Evolutionary conservation across 1,140 invertebrate genomes (phyloP).

Genomic region (Aradophagus sp.): DNA sequence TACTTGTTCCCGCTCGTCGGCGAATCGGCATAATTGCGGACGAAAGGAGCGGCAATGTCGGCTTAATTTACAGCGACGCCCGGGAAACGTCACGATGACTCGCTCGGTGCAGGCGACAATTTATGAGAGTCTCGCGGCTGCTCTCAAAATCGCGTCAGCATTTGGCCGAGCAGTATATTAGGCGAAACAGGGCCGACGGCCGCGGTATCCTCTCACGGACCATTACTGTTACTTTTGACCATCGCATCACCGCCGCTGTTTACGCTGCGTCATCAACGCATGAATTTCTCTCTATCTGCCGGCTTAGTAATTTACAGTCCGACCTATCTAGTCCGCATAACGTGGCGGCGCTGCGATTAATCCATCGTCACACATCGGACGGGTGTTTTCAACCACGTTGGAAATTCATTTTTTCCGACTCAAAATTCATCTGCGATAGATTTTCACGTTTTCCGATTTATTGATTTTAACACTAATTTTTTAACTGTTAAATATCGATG

Average conservation of each 20-base stretch:
- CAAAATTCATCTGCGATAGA: too few relatives aligned
- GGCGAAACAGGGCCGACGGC: slow-evolving; percentile 68
- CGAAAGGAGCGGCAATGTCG: slow-evolving; percentile 46
- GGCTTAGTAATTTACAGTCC: slow-evolving; percentile 71
- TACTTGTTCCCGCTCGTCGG: slow-evolving; percentile 1
- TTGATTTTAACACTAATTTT: too few relatives aligned
- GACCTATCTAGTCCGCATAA: slow-evolving; percentile 28
- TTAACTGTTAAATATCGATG: too few relatives aligned
- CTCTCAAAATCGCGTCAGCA: slow-evolving; percentile 72
- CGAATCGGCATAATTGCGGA: slow-evolving; percentile 46
- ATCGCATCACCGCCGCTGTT: slow-evolving; percentile 70
- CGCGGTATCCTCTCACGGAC: slow-evolving; percentile 72
- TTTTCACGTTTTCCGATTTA: too few relatives aligned
- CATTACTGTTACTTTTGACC: slow-evolving; percentile 75
- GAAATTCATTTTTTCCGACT: too few relatives aligned
- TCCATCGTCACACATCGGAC: too few relatives aligned
- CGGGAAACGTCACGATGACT: slow-evolving; percentile 56
- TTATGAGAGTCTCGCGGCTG: slow-evolving; percentile 60
- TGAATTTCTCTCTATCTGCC: slow-evolving; percentile 73
- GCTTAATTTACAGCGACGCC: slow-evolving; percentile 54
- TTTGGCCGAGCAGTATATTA: slow-evolving; percentile 73
- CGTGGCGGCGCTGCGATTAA: too few relatives aligned
- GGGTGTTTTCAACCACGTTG: too few relatives aligned
- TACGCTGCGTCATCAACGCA: slow-evolving; percentile 74
- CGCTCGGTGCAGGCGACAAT: slow-evolving; percentile 60